These are phyloP conservation scores for Spinus pinus DNA, from an alignment of 2,797 vertebrate species.

Conservation along the genomic window DNA sequence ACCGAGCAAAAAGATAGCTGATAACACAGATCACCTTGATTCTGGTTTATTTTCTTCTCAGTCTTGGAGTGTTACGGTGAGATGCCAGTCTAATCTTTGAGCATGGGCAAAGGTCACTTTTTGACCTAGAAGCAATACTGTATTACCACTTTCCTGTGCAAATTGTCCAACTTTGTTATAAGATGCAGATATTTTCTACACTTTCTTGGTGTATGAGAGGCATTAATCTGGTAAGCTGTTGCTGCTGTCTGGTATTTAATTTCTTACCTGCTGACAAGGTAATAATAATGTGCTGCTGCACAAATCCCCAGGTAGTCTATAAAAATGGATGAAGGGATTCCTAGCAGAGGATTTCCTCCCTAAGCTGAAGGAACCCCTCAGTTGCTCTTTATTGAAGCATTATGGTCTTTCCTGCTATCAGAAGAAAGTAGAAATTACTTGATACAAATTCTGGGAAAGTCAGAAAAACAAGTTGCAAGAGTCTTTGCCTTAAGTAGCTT, in stretches of 20 bases:
- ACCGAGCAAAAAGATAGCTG: not conserved
- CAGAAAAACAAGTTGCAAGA: not conserved
- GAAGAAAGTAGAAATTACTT: not conserved
- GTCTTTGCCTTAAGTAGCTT: not conserved
- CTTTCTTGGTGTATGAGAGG: not conserved
- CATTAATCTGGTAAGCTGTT: not conserved
- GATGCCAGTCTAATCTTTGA: not conserved
- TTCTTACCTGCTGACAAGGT: not conserved
- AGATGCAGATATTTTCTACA: not conserved
- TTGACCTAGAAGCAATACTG: not conserved
- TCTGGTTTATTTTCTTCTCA: not conserved
- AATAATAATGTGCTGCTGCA: not conserved
- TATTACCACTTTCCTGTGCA: not conserved
- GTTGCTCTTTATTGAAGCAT: not conserved
- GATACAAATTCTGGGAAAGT: not conserved
- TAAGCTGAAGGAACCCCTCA: not conserved
- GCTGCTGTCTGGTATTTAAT: not conserved
- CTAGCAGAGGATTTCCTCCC: not conserved
- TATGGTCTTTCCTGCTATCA: not conserved
- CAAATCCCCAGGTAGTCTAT: not conserved
- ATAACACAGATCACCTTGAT: not conserved
- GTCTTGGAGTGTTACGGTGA: not conserved
- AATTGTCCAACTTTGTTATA: not conserved
- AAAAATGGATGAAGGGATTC: not conserved
- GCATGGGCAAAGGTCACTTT: not conserved